These are phyloP conservation scores for Cerastoderma edule DNA, from an alignment of 2,888 invertebrate genomes.

Conservation along the genomic window DNA sequence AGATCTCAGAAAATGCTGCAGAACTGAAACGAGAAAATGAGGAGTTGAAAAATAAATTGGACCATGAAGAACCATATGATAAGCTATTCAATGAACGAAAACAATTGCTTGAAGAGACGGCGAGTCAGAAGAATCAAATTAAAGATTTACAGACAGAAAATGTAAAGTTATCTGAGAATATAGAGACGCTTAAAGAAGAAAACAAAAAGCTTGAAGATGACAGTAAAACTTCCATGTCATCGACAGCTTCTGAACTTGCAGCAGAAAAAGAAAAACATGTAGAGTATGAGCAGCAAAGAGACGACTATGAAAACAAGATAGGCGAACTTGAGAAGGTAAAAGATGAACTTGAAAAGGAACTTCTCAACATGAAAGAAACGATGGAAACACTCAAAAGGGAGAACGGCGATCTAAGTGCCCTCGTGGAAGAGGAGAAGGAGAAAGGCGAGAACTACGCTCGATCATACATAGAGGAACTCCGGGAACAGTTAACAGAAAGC, in stretches of 20 bases:
- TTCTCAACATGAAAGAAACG: conserved; percentile 34
- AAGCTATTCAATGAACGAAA: conserved; percentile 52
- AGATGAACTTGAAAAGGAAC: conserved; percentile 50
- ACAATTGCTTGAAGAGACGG: conserved; percentile 32
- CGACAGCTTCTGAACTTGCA: conserved; percentile 15
- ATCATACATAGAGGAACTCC: conserved; percentile 47
- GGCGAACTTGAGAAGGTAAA: conserved; percentile 50
- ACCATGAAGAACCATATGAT: conserved; percentile 56
- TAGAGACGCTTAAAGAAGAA: conserved; percentile 23
- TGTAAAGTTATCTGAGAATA: conserved; percentile 25
- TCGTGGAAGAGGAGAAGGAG: conserved; percentile 36
- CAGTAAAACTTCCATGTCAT: conserved; percentile 1
- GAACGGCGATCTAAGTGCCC: conserved; percentile 29
- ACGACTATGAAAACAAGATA: conserved; percentile 35
- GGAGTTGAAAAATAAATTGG: conserved; percentile 38
- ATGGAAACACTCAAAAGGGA: conserved; percentile 32
- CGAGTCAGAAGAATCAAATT: conserved; percentile 29
- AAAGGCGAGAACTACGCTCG: conserved; percentile 37
- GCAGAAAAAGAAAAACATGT: conserved; percentile 27
- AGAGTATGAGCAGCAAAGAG: conserved; percentile 37
- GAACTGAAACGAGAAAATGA: conserved; percentile 35
- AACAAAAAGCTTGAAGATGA: conserved; percentile 16
- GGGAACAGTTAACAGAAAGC: conserved; percentile 43
- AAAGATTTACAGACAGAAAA: conserved; percentile 37
- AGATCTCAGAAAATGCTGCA: conserved; percentile 25